Evolutionary conservation across 2,888 invertebrate genomes (phyloP), one percentile per base, ranked within the genome.

Genomic region (Archaeoteleia sp.): DNA sequence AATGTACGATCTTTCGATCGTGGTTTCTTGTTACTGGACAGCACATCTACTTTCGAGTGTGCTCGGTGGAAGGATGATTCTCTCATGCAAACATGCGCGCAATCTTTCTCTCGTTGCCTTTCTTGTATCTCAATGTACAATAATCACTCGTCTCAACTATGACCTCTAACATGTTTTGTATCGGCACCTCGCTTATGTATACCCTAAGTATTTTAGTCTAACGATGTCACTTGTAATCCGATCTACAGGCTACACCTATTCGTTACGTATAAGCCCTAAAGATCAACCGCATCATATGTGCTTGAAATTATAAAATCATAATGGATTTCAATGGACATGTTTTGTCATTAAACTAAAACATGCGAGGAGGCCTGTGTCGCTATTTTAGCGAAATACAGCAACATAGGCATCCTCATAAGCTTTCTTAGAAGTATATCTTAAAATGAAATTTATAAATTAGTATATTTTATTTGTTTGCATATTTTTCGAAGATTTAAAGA

Each of bases 181-280:
- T 65, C 65, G 65, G 55, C 63, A 49, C 55, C 54, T 69, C 65
- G 61, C 60, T 55, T 65, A 67, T 46, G 43, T 58, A 23, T 65
- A 61, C 39, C 53, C 61, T 65, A 69, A 57, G 25, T 58, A 53
- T 45, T 57, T 46, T 65, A 70, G 29, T 29, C 54, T 70, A 60
- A 65, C 53, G 49, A 54, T 53, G 49, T 45, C 42, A 48, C 42
- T 46, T 51, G 13, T 42, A 57, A 53, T 39, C 55, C 60, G 12
- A 40, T 51, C 60, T 69, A 63, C 42, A 25, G 23, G 51, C 65
- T 69, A 69, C 55, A 20, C 30, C 55, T 69, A 69, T 57, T 69
- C 57, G 12, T 61, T 69, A 68, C 39, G 14, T 66, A 27, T 61
- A 66, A 62, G 65, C 57, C 61, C 34, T 66, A 66, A 57, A 37